A percentile compares a stretch with the other conserved stretches of the same genome.
Conservation (phyloP, 2,113 vertebrate genomes). For the Rhinoderma darwinii region DNA sequence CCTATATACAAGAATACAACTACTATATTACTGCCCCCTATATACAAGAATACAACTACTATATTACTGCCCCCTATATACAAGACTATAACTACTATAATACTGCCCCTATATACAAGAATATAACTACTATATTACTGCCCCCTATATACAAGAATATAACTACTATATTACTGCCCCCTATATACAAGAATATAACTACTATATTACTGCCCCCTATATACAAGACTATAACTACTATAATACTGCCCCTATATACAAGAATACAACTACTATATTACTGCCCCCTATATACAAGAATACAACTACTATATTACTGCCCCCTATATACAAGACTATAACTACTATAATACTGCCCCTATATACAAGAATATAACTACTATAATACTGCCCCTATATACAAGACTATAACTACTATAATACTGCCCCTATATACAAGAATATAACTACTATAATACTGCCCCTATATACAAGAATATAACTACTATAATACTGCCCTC, state of each 20-base stretch:
- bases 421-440: neutral
- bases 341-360: neutral
- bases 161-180: too few relatives aligned
- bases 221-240: neutral
- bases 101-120: neutral
- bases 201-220: neutral
- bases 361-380: neutral
- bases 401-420: neutral
- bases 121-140: too few relatives aligned
- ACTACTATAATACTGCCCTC: neutral
- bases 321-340: too few relatives aligned
- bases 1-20: too few relatives aligned
- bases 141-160: neutral
- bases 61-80: neutral
- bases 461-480: too few relatives aligned
- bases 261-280: neutral
- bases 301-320: too few relatives aligned
- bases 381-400: neutral
- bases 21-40: neutral
- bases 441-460: too few relatives aligned
- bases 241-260: neutral
- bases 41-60: neutral
- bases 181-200: neutral
- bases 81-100: slow-evolving; percentile 9
- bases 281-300: neutral